A percentile compares a stretch with the other conserved stretches of the same genome.
phyloP scores from a whole-genome alignment of 2,113 vertebrate genomes.

The Tringa solitaria region DNA sequence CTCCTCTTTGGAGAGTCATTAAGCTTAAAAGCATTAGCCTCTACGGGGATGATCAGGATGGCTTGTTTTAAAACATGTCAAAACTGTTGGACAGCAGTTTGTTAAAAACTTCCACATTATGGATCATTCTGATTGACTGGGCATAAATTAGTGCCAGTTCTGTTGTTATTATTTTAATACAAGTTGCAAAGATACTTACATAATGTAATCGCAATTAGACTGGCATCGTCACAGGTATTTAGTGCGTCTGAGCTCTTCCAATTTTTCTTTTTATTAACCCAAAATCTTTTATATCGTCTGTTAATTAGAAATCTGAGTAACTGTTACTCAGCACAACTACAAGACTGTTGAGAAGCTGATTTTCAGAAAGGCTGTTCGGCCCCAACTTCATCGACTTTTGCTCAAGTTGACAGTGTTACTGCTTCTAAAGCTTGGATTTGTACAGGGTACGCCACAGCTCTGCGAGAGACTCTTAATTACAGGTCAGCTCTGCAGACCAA shows the following conservation, averaged over 20 bases:
- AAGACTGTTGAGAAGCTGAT: not conserved
- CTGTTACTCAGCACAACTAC: not conserved
- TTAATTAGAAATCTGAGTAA: not conserved
- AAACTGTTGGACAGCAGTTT: not conserved
- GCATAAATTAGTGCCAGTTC: not conserved
- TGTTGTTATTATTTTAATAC: not conserved
- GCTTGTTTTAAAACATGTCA: conserved; percentile 15
- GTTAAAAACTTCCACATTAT: conserved; percentile 5
- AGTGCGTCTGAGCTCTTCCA: not conserved
- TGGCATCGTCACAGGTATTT: not conserved
- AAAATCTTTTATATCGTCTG: not conserved
- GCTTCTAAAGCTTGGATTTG: not conserved
- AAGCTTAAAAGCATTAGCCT: not conserved
- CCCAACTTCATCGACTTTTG: not conserved
- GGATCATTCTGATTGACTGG: not conserved
- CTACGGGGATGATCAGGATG: not conserved
- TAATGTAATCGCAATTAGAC: not conserved
- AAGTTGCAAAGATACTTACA: not conserved
- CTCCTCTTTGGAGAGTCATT: conserved; percentile 2
- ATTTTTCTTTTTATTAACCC: not conserved
- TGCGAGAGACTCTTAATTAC: not conserved
- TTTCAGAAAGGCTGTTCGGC: not conserved
- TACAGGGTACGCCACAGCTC: not conserved
- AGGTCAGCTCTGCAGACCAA: not conserved
- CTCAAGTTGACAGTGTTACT: not conserved